Base-by-base conservation (phyloP, 2,797 vertebrate species). In the Benthosema pterotum region DNA sequence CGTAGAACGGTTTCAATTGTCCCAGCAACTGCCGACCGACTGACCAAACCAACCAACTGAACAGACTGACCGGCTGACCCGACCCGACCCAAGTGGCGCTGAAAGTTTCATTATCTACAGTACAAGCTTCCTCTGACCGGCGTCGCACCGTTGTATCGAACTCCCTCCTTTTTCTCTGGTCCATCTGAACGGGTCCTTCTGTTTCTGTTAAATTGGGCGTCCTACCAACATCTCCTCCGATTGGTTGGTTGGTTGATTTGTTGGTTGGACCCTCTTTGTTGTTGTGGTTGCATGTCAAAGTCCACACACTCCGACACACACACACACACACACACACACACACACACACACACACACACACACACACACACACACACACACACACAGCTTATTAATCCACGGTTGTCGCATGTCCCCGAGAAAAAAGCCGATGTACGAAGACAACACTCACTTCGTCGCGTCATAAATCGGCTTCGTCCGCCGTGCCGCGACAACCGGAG, bases 71-170 rank as follows among this genome's bases (percentile, higher is more conserved):
- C n/a, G n/a, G n/a, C n/a, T n/a, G n/a, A n/a, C n/a, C n/a, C n/a
- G n/a, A n/a, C n/a, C n/a, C n/a, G n/a, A n/a, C n/a, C n/a, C n/a
- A n/a, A n/a, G n/a, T n/a, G n/a, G n/a, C n/a, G n/a, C n/a, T 76
- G 47, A 1, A 12, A 78, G 69, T 74, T 67, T 8, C 67, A 54
- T 47, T 88, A 88, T 89, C 61, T 88, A 89, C 86, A n/a, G n/a
- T n/a, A n/a, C n/a, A 90, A 43, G 78, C 72, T 78, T 82, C 75
- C 63, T 71, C 71, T 8, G 60, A 57, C 73, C 65, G 5, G n/a
- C n/a, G n/a, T n/a, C n/a, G 60, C 73, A 47, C 68, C 79, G 76
- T 77, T 57, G 2, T 43, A 16, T 59, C 32, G 51, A 84, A 87
- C 84, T 83, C 82, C 56, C 38, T n/a, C n/a, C n/a, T n/a, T n/a